These are phyloP conservation scores for Thymelicus sylvestris DNA, from an alignment of 2,888 invertebrate species.

Conservation along the genomic window DNA sequence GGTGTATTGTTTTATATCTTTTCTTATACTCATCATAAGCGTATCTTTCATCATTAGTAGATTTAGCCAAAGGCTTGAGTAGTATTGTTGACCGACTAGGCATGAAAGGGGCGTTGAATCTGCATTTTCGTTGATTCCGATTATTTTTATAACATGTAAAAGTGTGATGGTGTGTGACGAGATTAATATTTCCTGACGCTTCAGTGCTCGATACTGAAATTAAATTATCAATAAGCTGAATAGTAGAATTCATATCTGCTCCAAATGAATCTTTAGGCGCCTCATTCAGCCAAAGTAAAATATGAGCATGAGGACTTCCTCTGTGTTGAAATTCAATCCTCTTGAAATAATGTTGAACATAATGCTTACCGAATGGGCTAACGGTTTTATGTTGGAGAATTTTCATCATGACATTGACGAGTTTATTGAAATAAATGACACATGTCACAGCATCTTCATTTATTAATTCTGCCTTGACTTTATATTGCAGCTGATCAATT, in stretches of 20 bases:
- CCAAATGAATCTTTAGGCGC: conserved; percentile 46
- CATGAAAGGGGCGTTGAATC: conserved; percentile 53
- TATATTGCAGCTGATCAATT: conserved; percentile 39
- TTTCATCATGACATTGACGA: conserved; percentile 50
- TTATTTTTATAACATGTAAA: conserved; percentile 50
- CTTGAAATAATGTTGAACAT: conserved; percentile 52
- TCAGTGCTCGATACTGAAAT: conserved; percentile 49
- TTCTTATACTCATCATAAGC: too few species aligned
- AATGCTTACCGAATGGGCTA: conserved; percentile 46
- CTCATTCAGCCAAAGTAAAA: conserved; percentile 59
- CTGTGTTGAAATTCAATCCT: conserved; percentile 58
- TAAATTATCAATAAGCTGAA: conserved; percentile 49
- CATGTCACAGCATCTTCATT: conserved; percentile 56
- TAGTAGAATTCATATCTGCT: conserved; percentile 38
- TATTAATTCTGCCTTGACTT: conserved; percentile 46
- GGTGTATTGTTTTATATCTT: too few species aligned
- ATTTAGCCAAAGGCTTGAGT: conserved; percentile 42
- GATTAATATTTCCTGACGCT: conserved; percentile 50
- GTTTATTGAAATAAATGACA: conserved; percentile 56
- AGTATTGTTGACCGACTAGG: conserved; percentile 45
- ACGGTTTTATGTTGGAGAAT: conserved; percentile 40
- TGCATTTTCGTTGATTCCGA: conserved; percentile 47
- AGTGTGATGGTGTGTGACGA: conserved; percentile 50
- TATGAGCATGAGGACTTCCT: conserved; percentile 57
- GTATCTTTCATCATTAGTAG: too few species aligned